A percentile compares a stretch with the other conserved stretches of the same genome.
Evolutionary conservation across 1,140 invertebrate genomes (phyloP).

Genomic region (Paraescarpia echinospica): DNA sequence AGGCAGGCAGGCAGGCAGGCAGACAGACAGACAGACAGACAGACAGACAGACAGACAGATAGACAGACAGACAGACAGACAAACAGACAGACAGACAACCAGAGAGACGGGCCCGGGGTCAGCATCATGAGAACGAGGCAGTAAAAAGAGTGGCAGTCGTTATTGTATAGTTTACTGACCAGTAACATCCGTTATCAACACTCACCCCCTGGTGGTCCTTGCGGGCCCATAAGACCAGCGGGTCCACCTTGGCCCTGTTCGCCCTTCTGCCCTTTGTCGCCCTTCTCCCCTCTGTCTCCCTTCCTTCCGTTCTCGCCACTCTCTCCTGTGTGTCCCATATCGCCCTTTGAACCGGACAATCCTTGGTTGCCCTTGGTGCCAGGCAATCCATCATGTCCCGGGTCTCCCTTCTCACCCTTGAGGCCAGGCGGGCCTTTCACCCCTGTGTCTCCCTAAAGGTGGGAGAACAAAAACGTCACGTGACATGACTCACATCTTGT

Average conservation of each 20-base stretch:
- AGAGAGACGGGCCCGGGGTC: too few species aligned
- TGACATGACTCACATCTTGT: not conserved
- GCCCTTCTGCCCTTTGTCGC: constrained; percentile 16
- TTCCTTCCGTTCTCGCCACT: constrained; percentile 13
- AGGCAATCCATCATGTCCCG: not conserved
- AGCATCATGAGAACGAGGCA: too few species aligned
- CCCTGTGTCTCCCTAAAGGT: not conserved
- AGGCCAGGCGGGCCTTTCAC: constrained; percentile 8
- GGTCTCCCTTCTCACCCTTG: constrained; percentile 20
- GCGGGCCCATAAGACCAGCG: not conserved
- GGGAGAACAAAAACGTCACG: not conserved
- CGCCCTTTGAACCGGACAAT: constrained; percentile 16
- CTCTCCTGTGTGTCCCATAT: constrained; percentile 6
- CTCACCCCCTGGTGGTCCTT: constrained; percentile 19
- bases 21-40: too few species aligned
- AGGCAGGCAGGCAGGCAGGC: too few species aligned
- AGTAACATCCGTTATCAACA: not conserved
- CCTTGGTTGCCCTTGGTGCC: constrained; percentile 11
- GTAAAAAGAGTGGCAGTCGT: not conserved
- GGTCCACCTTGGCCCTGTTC: not conserved
- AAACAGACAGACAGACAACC: too few species aligned
- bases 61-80: too few species aligned
- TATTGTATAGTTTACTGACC: not conserved
- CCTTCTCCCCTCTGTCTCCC: constrained; percentile 19
- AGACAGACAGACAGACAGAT: too few species aligned